Evolutionary conservation across 2,113 vertebrate genomes (phyloP).

Genomic region (Ciconia stormi): DNA sequence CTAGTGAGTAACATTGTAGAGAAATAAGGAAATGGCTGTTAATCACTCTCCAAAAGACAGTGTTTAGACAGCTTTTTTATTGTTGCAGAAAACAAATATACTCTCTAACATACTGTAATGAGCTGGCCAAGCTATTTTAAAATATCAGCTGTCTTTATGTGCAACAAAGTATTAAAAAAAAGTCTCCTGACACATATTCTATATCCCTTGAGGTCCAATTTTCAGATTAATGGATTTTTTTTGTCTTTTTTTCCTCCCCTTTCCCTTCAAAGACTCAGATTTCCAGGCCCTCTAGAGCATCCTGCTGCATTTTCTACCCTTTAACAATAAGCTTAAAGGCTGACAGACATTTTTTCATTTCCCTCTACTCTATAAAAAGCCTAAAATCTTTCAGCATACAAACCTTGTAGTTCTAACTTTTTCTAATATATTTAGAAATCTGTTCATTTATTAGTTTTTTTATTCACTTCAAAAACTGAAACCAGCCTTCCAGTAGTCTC

Average conservation of each 20-base stretch:
- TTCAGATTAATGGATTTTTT: not conserved
- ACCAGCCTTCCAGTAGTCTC: not conserved
- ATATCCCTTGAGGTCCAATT: slow-evolving; percentile 10
- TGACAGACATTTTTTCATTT: not conserved
- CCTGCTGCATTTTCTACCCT: not conserved
- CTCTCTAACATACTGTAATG: not conserved
- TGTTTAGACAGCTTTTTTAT: not conserved
- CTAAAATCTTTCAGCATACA: not conserved
- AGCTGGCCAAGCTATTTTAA: slow-evolving; percentile 32
- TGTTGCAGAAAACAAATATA: slow-evolving; percentile 20
- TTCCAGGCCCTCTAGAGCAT: not conserved
- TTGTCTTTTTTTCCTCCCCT: not conserved
- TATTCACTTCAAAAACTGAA: not conserved
- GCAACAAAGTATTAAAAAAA: not conserved
- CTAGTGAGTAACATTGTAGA: not conserved
- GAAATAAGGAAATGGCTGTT: not conserved
- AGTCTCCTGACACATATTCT: slow-evolving; percentile 1
- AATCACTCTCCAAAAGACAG: not conserved
- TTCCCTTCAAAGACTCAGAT: not conserved
- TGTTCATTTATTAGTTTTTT: not conserved
- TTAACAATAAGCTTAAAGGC: not conserved
- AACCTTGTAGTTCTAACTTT: not conserved
- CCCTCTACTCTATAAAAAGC: not conserved
- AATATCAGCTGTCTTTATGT: slow-evolving; percentile 8
- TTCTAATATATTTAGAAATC: not conserved